Evolutionary conservation across 2,113 vertebrate species (phyloP).

Genomic region (Cyrtonyx montezumae): DNA sequence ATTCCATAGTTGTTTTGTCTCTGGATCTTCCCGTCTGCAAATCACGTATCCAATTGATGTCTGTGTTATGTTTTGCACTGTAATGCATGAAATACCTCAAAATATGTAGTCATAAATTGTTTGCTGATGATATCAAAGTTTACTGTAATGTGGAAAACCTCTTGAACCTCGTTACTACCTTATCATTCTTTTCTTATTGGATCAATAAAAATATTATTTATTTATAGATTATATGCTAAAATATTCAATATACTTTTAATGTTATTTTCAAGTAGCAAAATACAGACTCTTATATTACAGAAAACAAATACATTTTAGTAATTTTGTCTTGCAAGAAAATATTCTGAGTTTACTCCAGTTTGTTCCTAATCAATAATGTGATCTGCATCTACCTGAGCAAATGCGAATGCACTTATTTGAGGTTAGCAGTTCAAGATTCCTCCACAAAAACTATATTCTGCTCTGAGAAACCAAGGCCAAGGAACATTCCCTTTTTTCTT

Average conservation of each 20-base stretch:
- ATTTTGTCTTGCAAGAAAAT: not conserved
- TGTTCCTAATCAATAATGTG: not conserved
- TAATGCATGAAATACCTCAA: not conserved
- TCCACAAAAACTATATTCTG: not conserved
- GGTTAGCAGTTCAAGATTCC: not conserved
- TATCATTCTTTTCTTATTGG: not conserved
- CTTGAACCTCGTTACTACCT: not conserved
- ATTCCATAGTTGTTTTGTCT: not conserved
- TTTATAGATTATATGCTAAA: not conserved
- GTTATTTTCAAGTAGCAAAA: not conserved
- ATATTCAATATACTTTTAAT: not conserved
- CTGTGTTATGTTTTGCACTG: not conserved
- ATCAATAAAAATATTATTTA: not conserved
- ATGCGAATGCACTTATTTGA: not conserved
- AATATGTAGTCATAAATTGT: not conserved
- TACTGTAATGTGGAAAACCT: not conserved
- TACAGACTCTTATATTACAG: not conserved
- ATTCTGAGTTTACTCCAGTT: not conserved
- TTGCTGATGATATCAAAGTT: slow-evolving; percentile 4
- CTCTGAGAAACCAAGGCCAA: not conserved
- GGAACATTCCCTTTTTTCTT: not conserved
- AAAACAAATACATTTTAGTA: not conserved
- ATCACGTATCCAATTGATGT: not conserved
- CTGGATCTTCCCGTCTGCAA: not conserved
- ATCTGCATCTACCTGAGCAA: not conserved